phyloP scores from a whole-genome alignment of 2,113 vertebrate genomes.

The Bambusicola thoracicus region DNA sequence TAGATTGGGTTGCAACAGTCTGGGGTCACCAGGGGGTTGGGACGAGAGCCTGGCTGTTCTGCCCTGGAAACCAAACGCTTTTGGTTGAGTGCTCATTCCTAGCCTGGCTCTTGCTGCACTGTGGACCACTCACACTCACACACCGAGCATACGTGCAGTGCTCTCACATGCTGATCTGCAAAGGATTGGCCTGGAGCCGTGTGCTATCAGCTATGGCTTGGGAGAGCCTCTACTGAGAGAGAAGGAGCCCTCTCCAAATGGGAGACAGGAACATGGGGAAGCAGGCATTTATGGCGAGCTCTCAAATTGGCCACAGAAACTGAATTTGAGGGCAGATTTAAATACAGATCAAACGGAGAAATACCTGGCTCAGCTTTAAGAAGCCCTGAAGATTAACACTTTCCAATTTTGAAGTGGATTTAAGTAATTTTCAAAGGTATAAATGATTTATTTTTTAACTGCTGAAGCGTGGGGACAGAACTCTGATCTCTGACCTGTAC shows the following conservation, averaged over 20 bases:
- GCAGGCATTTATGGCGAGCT: fast-evolving
- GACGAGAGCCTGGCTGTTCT: neutral
- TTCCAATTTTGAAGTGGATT: slow-evolving; percentile 9
- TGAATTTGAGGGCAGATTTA: neutral
- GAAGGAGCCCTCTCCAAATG: neutral
- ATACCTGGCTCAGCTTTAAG: neutral
- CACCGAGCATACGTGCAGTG: neutral
- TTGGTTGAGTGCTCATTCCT: neutral
- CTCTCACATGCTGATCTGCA: neutral
- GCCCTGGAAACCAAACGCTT: neutral
- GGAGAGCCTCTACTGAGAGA: neutral
- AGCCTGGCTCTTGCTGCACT: fast-evolving
- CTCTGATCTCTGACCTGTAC: neutral
- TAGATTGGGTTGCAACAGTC: neutral
- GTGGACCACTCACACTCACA: neutral
- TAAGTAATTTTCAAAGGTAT: neutral
- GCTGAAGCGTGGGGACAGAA: neutral
- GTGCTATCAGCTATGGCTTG: neutral
- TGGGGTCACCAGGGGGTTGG: neutral
- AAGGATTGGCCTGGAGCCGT: neutral
- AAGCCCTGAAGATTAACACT: neutral
- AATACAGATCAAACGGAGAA: neutral
- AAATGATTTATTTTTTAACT: neutral
- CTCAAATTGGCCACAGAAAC: neutral
- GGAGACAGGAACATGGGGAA: neutral